Evolutionary conservation across 2,888 invertebrate genomes (phyloP), one percentile per base, ranked within the genome.

Genomic region (Diarsia rubi): DNA sequence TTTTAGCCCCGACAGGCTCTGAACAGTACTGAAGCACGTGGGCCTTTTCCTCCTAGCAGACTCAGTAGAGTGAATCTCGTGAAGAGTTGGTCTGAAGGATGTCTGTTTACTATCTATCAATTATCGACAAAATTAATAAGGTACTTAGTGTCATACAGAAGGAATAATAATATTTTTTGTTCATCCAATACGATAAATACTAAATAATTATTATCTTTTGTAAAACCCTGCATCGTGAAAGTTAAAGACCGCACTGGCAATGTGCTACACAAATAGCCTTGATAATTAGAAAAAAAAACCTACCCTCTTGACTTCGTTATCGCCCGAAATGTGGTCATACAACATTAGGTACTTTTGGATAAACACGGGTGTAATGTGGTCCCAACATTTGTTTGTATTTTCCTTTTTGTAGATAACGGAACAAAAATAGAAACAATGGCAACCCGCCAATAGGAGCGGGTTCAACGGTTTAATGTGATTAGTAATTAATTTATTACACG

Each of bases 401-500:
- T 57, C 42, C 16, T 70, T 63, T 77, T 63, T 63, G 63, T 75
- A 63, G 42, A 76, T 63, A 70, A 59, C 12, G 16, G 3, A 24
- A 63, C 27, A 62, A 54, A 74, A 54, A 44, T 14, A 75, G n/a
- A 45, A 76, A 75, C 54, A 70, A 49, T 76, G 76, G 70, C 54
- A 63, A 47, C 24, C 63, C 21, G 78, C 72, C 60, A 72, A 77
- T 54, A 66, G 31, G 60, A 66, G 45, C 60, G 14, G 11, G 31
- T 47, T 76, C 21, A 57, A 42, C 63, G 54, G 54, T 72, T 62
- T 54, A 78, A 73, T 66, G 66, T 73, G 73, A 78, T 66, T 66
- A 63, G 72, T 73, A 54, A 78, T 62, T 62, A 49, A 78, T 73
- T 73, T 71, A 57, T 49, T 76, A 49, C 42, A 64, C 63, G 16